Evolutionary conservation across 30 jellyfish, hydroid and myxozoan genomes (phyloP).

Genomic region (Morbakka virulenta): DNA sequence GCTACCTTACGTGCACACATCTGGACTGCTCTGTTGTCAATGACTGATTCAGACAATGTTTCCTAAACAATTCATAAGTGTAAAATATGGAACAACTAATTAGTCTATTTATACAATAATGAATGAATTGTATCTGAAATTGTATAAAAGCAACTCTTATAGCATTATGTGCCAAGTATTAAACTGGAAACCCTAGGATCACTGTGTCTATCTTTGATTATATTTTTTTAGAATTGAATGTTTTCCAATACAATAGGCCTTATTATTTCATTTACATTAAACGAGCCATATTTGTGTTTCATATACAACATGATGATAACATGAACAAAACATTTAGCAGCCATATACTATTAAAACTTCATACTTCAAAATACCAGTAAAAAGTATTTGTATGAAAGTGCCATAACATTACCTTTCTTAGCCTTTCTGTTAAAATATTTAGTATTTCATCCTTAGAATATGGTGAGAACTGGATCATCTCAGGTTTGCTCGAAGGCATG

Average conservation of each 20-base stretch:
- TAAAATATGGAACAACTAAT: not conserved
- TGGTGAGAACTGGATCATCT: conserved; percentile 76
- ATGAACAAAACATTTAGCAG: too few species aligned
- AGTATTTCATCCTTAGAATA: conserved; percentile 66
- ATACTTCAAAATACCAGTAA: too few species aligned
- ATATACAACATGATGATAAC: too few species aligned
- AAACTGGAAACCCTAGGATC: not conserved
- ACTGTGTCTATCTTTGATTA: too few species aligned
- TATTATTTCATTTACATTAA: too few species aligned
- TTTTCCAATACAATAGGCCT: too few species aligned
- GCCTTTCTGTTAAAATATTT: conserved; percentile 62
- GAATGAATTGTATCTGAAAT: too few species aligned
- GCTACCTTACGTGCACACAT: conserved; percentile 95
- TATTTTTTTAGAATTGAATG: too few species aligned
- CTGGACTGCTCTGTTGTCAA: conserved; percentile 77
- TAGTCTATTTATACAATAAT: not conserved
- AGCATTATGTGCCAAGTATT: not conserved
- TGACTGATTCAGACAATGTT: not conserved
- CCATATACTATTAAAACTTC: too few species aligned
- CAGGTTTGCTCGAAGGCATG: conserved; percentile 71
- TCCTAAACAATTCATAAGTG: not conserved
- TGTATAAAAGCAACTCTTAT: too few species aligned
- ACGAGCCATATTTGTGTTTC: too few species aligned
- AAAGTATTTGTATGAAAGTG: not conserved
- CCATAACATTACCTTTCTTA: conserved; percentile 49